Evolutionary conservation across 2,888 invertebrate species (phyloP), one percentile per base, ranked within the genome.

Genomic region (Gymnocheta viridis): DNA sequence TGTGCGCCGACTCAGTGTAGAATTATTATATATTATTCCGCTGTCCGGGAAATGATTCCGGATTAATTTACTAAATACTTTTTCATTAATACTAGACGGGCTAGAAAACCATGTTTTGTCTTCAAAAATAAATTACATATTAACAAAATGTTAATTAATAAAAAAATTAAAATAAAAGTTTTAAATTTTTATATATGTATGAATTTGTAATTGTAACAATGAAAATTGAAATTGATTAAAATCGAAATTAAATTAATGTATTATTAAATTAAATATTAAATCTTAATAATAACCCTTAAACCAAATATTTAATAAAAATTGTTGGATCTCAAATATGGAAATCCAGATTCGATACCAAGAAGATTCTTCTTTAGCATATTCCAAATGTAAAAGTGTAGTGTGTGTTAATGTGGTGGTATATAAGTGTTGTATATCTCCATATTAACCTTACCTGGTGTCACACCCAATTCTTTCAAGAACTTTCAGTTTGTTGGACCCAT

Each of bases 11-110:
- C 29, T 66, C 29, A 86, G 29, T 2, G 41, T 2, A 22, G 82
- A 54, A 14, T 67, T 69, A 12, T 85, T 17, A 4, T 82, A 22
- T 0, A 82, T 1, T n/a, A 86, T 82, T 3, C 87, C 87, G 0
- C 51, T 12, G n/a, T 70, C 67, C 19, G 66, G 2, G 27, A 49
- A 80, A 19, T 73, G 66, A 12, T 80, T 80, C n/a, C 60, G 6
- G 0, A 60, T 10, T 10, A 73, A n/a, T 24, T 80, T 80, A 1
- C 19, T 10, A 29, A 80, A 67, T 0, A 73, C 22, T 14, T 73
- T 80, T 49, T 73, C 38, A 7, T 49, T 17, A 0, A 4, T 1
- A 14, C 60, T 67, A 4, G n/a, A 12, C 1, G 70, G 78, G 22
- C 19, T 79, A 10, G 51, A 17, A 51, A 80, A 80, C 66, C 41